Evolutionary conservation across 2,888 invertebrate genomes (phyloP).

Genomic region (Rhimphoctona megacephalus): DNA sequence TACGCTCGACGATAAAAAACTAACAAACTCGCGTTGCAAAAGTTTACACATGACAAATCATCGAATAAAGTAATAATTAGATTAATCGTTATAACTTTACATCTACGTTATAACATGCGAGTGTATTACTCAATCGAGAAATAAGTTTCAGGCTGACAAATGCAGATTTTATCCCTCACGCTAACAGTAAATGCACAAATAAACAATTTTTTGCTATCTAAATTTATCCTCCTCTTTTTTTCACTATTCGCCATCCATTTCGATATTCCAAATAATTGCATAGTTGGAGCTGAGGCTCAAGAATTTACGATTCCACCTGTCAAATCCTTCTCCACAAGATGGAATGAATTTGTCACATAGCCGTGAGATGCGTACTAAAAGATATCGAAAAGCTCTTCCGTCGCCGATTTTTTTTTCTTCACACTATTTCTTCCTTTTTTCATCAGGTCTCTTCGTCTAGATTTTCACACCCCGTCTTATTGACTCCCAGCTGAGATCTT

Average conservation of each 20-base stretch:
- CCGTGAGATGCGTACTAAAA: constrained; percentile 9
- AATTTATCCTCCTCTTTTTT: neutral
- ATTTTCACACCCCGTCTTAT: constrained; percentile 19
- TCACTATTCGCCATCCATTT: neutral
- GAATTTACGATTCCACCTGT: constrained; percentile 13
- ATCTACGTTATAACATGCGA: neutral
- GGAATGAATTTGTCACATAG: constrained; percentile 56
- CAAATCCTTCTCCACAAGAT: constrained; percentile 30
- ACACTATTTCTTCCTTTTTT: constrained; percentile 8
- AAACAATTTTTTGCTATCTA: neutral
- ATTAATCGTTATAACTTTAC: neutral
- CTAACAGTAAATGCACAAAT: neutral
- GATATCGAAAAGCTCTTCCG: constrained; percentile 39
- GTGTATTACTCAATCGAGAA: neutral
- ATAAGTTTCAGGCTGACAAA: neutral
- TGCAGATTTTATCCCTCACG: neutral
- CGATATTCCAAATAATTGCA: neutral
- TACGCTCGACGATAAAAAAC: constrained; percentile 18
- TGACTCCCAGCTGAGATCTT: constrained; percentile 38
- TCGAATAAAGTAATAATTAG: constrained; percentile 23
- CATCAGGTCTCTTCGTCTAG: constrained; percentile 20
- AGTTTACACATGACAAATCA: constrained; percentile 24
- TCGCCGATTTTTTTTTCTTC: constrained; percentile 21
- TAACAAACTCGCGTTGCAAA: constrained; percentile 3
- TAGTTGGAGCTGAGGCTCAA: neutral